A percentile compares a stretch with the other conserved stretches of the same genome.
These are phyloP conservation scores for Salmo trutta DNA, from an alignment of 2,797 vertebrate genomes.

Conservation along the genomic window DNA sequence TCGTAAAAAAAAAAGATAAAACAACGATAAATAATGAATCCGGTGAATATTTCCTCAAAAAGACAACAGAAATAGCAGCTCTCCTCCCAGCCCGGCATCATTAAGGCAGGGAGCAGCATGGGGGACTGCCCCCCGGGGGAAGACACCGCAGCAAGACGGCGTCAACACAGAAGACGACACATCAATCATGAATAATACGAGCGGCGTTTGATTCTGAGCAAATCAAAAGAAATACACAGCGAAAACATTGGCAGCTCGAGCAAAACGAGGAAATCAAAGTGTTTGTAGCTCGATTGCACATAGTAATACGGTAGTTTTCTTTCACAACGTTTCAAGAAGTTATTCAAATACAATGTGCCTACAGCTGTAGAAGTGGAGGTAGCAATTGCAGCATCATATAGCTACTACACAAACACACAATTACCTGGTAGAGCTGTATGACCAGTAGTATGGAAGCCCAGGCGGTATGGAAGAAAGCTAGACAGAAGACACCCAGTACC, in stretches of 20 bases:
- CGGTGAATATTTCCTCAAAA: background rate
- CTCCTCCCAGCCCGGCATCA: background rate
- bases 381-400: no score
- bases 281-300: background rate
- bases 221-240: background rate
- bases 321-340: background rate
- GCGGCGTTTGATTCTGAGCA: background rate
- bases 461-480: conserved; percentile 79
- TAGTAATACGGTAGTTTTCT: background rate
- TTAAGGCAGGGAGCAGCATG: background rate
- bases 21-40: background rate
- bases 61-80: background rate
- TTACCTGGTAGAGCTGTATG: conserved; percentile 88
- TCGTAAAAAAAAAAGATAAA: background rate
- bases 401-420: background rate
- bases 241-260: background rate
- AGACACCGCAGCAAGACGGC: background rate
- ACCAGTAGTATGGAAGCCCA: conserved; percentile 81
- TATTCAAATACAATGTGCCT: background rate
- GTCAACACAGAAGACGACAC: background rate
- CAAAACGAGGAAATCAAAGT: background rate
- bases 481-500: conserved; percentile 81
- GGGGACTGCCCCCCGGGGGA: background rate
- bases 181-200: background rate
- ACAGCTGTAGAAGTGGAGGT: background rate